Evolutionary conservation across 2,888 invertebrate species (phyloP), one percentile per base, ranked within the genome.

Genomic region (Thymelicus sylvestris): DNA sequence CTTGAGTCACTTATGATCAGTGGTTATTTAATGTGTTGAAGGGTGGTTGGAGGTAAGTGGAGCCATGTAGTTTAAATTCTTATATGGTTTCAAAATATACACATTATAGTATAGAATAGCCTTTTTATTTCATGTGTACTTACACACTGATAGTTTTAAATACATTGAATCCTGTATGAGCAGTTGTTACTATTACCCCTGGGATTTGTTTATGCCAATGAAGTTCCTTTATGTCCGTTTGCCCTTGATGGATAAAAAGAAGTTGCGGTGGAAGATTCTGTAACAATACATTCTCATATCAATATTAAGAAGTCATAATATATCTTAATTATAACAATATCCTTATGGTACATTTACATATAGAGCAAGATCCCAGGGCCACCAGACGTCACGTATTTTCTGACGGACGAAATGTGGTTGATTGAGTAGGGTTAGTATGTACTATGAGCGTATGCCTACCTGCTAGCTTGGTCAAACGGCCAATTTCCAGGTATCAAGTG

Each of bases 171-270:
- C 99, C 99, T 83, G 97, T 97, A 78, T 97, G 96, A 12, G 99
- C 98, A 41, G 99, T 99, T 73, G 98, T 98, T 62, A 99, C 94
- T 65, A 99, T 95, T 1, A 98, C 96, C 10, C 99, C 99, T 0
- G 99, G 97, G 75, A 99, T 95, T 93, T 99, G 99, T 39, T 96
- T 96, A 91, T 99, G 99, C 99, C 99, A 99, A 86, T 99, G 99
- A 44, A 99, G 91, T 93, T 99, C 99, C 87, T 99, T 99, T 70
- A 99, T 97, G 86, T 99, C 99, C 72, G 96, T 97, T 89, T 99
- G 99, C 57, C 99, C 99, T 94, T 99, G 98, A 86, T 99, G 99
- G 77, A 99, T 98, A 87, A 99, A 99, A 74, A 99, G 92, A 63
- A 99, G 91, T 87, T 99, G 99, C 0, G 99, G 98, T 39, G 99